Conservation (phyloP, 2,888 invertebrate species). For the Ectobius pallidus region DNA sequence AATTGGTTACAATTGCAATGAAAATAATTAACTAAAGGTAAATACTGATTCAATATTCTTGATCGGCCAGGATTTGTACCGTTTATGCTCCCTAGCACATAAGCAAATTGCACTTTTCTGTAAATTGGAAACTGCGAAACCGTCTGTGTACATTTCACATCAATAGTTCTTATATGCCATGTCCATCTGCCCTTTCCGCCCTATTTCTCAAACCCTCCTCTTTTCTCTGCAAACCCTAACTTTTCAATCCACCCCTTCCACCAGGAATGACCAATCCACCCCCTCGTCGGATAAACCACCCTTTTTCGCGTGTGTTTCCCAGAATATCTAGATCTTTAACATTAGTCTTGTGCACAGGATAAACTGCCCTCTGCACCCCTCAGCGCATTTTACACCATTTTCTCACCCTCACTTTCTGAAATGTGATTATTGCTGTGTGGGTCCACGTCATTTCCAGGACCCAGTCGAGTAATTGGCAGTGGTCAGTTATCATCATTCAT, state of each 20-base stretch:
- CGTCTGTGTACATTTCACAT: conserved; percentile 8
- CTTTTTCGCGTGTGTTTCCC: conserved; percentile 11
- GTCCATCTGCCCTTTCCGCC: conserved; percentile 20
- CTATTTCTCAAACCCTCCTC: conserved; percentile 22
- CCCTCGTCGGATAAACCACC: conserved; percentile 13
- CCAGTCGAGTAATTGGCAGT: background rate
- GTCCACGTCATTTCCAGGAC: background rate
- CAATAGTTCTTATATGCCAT: conserved; percentile 14
- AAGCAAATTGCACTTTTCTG: background rate
- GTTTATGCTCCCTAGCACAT: too few species aligned
- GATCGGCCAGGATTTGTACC: too few species aligned
- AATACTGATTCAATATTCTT: too few species aligned
- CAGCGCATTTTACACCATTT: conserved; percentile 24
- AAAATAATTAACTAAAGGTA: too few species aligned
- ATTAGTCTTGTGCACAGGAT: background rate
- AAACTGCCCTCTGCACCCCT: background rate
- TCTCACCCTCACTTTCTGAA: conserved; percentile 13
- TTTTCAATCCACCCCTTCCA: background rate
- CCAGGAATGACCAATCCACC: background rate
- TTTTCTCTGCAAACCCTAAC: conserved; percentile 1
- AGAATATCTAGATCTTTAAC: conserved; percentile 16
- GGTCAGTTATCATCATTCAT: background rate
- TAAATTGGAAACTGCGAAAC: background rate
- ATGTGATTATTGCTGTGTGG: conserved; percentile 23
- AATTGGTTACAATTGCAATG: too few species aligned